These are phyloP conservation scores for Arrhopalites spinosus DNA, from an alignment of 2,888 invertebrate species.

Conservation along the genomic window DNA sequence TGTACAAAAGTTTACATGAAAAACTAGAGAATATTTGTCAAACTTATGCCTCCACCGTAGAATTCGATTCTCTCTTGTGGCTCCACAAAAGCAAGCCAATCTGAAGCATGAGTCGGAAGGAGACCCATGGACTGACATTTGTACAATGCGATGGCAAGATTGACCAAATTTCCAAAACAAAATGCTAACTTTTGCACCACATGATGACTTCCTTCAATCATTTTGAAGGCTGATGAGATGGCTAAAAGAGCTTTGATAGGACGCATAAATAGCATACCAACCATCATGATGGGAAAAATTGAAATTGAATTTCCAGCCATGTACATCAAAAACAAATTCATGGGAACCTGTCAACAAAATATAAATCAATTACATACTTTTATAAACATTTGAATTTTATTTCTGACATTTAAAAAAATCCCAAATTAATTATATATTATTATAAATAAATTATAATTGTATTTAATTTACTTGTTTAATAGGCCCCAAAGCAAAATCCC, in stretches of 20 bases:
- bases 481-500: slow-evolving; percentile 95
- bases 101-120: slow-evolving; percentile 94
- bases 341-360: slow-evolving; percentile 67
- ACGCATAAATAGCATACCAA: slow-evolving; percentile 96
- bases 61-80: slow-evolving; percentile 83
- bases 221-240: slow-evolving; percentile 73
- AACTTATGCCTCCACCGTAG: slow-evolving; percentile 75
- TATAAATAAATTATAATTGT: too few species aligned
- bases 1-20: too few species aligned
- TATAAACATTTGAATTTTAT: too few species aligned
- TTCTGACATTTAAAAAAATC: too few species aligned
- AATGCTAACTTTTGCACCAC: slow-evolving; percentile 90
- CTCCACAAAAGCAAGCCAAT: slow-evolving; percentile 97
- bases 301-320: slow-evolving; percentile 99
- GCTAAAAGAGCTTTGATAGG: slow-evolving; percentile 84
- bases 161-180: slow-evolving; percentile 89
- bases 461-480: slow-evolving; percentile 78
- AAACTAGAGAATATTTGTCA: too few species aligned
- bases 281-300: slow-evolving; percentile 99
- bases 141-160: slow-evolving; percentile 88
- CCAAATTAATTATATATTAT: too few species aligned
- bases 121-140: slow-evolving; percentile 98
- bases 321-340: slow-evolving; percentile 99
- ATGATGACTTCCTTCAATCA: slow-evolving; percentile 90
- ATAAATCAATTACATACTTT: too few species aligned